Base-by-base conservation (phyloP, 1,140 invertebrate species). In the Zaprionus gabonicus region DNA sequence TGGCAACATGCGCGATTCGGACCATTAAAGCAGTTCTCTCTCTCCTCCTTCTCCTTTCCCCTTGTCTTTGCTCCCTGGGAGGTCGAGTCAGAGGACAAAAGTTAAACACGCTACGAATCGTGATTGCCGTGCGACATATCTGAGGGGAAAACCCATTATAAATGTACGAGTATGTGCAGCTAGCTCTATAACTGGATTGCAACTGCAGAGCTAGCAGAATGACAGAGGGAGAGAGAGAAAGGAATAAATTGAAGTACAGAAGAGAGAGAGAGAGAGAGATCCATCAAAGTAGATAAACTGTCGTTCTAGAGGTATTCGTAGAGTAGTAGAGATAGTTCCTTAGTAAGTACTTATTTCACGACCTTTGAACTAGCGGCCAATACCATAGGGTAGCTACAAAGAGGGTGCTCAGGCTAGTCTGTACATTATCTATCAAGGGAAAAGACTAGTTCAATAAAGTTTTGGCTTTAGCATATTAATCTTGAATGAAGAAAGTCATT, bases 1-100 rank as follows among this genome's bases (percentile, higher is more conserved):
- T 72, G 73, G 64, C 38, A 36, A 49, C 66, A 70, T 70, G 63
- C 63, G 57, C 68, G 67, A 53, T 64, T 44, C 53, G 73, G 41
- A 31, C 57, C 66, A 74, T 74, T 63, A 70, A 74, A 56, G 34
- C 57, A 44, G 17, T 36, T 66, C 41, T 28, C n/a, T 6, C 13
- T 44, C 41, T 15, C n/a, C 15, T 1, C 41, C 2, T 15, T 44
- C 41, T 15, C n/a, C 15, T 1, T 7, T 46, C 6, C n/a, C 0
- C 41, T 9, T 46, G 7, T n/a, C 41, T 12, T 5, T 28, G 23
- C 64, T n/a, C 71, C 55, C 36, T 20, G 38, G 28, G 28, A 57
- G 6, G n/a, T 58, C 36, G 51, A 46, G 41, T 46, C 36, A 31
- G 12, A 44, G 34, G 36, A 51, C 36, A n/a, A 56, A 66, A 51